Percentiles rank a stretch among this genome's conserved stretches.
phyloP scores from a whole-genome alignment of 1,140 invertebrate genomes.

The Macrosteles quadrilineatus region DNA sequence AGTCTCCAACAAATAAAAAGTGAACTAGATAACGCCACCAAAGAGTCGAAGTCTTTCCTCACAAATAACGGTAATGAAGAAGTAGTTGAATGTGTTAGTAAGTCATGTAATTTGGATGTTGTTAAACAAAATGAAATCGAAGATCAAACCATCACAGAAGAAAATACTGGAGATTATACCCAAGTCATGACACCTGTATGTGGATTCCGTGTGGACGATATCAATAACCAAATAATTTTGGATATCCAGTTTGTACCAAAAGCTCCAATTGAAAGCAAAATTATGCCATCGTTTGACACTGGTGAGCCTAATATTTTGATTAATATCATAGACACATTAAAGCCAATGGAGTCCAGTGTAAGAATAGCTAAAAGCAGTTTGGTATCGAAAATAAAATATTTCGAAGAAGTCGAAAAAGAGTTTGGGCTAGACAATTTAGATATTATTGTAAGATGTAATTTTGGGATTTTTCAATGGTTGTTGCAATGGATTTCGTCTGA shows the following conservation, averaged over 20 bases:
- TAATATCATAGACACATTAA: background rate
- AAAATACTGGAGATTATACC: too few species aligned
- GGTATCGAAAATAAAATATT: background rate
- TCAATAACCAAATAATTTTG: background rate
- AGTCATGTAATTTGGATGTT: too few species aligned
- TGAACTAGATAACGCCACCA: background rate
- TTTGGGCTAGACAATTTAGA: constrained; percentile 4
- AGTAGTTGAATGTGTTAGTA: too few species aligned
- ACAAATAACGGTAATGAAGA: too few species aligned
- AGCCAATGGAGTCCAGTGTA: background rate
- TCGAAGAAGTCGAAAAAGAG: background rate
- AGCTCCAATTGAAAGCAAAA: background rate
- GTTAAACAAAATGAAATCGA: too few species aligned
- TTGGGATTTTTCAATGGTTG: background rate
- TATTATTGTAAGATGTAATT: background rate
- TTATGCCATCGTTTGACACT: background rate
- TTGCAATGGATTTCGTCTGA: background rate
- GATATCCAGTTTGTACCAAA: background rate
- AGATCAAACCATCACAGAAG: too few species aligned
- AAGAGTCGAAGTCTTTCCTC: too few species aligned
- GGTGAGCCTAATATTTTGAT: background rate
- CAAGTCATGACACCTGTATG: background rate
- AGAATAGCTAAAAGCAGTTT: background rate
- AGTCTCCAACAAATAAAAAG: background rate
- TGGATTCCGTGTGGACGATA: constrained; percentile 1